Evolutionary conservation across 2,888 invertebrate species (phyloP), one percentile per base, ranked within the genome.

Genomic region (Calameuta filiformis): DNA sequence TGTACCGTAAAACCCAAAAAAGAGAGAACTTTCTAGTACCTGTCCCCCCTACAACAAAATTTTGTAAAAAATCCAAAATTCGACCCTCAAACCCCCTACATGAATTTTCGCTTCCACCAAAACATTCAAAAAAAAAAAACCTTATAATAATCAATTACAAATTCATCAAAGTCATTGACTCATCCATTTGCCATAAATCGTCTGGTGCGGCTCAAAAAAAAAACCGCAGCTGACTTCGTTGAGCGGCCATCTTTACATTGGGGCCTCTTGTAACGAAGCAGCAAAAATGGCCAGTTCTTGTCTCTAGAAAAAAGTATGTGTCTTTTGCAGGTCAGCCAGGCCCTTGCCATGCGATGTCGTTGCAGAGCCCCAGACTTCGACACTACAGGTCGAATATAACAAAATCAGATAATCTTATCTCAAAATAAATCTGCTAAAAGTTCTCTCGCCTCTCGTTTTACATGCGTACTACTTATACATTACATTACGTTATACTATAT

Each of bases 371-470:
- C 92, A 94, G 95, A 92, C 95, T 95, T 93, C 95, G 96, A 92
- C 95, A 96, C 92, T 95, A 96, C 95, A 95, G 96, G 95, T 96
- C 95, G 91, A 90, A 85, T 81, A 85, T 75, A 83, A 85, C 85
- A 85, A 79, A 85, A 80, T 83, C 81, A 83, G 81, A 85, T 83
- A 84, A 79, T 74, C 79, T 75, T 78, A 76, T 73, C 76, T 68
- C 77, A 77, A 82, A 81, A 75, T 56, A 69, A 74, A 79, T 78
- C 77, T 79, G 77, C 75, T 76, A 74, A 81, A 80, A 75, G 73
- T 82, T 79, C 79, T 82, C 76, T 83, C 78, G 78, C 77, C 77
- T 81, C 79, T 76, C 79, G 76, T 79, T 75, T 71, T 74, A 56
- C 56, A 30, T 35, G 75, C 73, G 69, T 75, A 76, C 68, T 68